Evolutionary conservation across 2,797 vertebrate species (phyloP).

Genomic region (Periparus ater): DNA sequence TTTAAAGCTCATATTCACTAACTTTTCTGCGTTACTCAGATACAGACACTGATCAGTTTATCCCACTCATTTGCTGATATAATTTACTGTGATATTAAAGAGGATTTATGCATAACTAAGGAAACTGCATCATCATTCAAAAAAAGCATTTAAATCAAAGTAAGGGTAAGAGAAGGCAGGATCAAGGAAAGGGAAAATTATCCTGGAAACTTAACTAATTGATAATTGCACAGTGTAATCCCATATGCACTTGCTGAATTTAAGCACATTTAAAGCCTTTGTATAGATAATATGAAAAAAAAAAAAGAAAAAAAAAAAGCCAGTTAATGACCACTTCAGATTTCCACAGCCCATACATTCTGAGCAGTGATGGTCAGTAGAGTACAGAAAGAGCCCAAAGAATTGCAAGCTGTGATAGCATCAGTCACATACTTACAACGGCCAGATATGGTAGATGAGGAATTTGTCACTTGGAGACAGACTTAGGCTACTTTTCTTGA

Average conservation of each 20-base stretch:
- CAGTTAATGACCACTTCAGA: neutral
- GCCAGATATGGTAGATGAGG: neutral
- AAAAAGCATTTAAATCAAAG: slow-evolving; percentile 67
- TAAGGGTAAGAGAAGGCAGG: slow-evolving; percentile 53
- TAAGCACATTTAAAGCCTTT: neutral
- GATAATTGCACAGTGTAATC: neutral
- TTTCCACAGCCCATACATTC: neutral
- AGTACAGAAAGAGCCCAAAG: neutral
- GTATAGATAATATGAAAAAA: slow-evolving; percentile 16
- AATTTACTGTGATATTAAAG: slow-evolving; percentile 30
- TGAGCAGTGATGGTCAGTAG: neutral
- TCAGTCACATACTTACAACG: neutral
- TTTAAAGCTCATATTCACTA: neutral
- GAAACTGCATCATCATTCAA: slow-evolving; percentile 50
- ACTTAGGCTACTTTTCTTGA: neutral
- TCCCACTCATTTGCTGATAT: slow-evolving; percentile 11
- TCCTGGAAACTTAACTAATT: slow-evolving; percentile 4
- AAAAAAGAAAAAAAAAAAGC: neutral
- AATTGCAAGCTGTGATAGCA: neutral
- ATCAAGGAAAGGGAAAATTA: slow-evolving; percentile 64
- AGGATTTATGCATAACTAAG: slow-evolving; percentile 53
- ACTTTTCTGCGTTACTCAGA: slow-evolving; percentile 26
- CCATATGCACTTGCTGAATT: neutral
- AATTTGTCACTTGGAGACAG: neutral
- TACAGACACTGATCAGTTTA: neutral